Base-by-base conservation (phyloP, 1,140 invertebrate genomes). In the Archegozetes longisetosus region DNA sequence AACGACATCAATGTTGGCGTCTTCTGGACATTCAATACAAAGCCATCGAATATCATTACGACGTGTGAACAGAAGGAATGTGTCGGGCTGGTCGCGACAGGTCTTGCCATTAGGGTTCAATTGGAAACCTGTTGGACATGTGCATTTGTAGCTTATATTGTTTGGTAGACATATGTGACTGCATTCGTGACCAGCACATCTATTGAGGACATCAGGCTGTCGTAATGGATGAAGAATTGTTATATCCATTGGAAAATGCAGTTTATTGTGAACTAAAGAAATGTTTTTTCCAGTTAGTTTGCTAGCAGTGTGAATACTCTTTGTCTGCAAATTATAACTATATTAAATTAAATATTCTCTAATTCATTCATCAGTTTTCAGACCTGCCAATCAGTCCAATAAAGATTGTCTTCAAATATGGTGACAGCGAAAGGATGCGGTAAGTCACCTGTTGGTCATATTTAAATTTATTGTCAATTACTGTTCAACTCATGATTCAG, bases 331-430 rank as follows among this genome's bases (percentile, higher is more conserved):
- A 40, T 9, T 40, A 17, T 17, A 40, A 40, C 17, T 40, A 40
- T 40, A 40, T 17, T 40, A 40, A 40, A 40, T 40, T 9, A 40
- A 9, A 9, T 40, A 17, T 9, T 40, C 32, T 40, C 17, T 40
- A 40, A 40, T 9, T 40, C 6, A 72, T 63, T 61, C 76, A 74
- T 82, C 73, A 69, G 84, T 79, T 22, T 82, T 29, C 81, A 84
- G 64, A 82, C 32, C 32, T 40, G 80, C 84, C 88, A 91, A 71
- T 97, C 93, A 14, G 90, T 95, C 88, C 92, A 95, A 74, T 85
- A 98, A 0, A 52, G 57, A 40, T 83, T 84, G 61, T 85, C 80
- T 65, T 83, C 69, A 65, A 71, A 74, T 50, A 78, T 70, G 0
- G 88, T 84, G 22, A 96, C 74, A 14, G 88, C 85, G 76, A 86